phyloP scores from a whole-genome alignment of 2,113 vertebrate species.

The Stigmatopora nigra region DNA sequence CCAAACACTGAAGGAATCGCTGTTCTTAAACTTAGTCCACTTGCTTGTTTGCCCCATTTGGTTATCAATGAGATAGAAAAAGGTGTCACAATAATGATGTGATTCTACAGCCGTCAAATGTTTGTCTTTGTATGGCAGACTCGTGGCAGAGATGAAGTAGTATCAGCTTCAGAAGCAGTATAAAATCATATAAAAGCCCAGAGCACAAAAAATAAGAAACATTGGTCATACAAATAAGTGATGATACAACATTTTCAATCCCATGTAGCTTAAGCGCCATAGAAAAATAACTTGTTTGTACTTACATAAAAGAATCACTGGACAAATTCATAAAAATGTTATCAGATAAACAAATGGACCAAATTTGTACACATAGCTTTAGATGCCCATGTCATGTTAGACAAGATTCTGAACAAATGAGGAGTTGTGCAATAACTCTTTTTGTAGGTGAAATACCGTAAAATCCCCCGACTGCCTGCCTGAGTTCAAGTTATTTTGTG shows the following conservation, averaged over 20 bases:
- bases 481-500: too few species aligned
- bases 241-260: constrained; percentile 23
- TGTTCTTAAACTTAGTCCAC: constrained; percentile 58
- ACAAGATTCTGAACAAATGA: not conserved
- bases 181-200: constrained; percentile 6
- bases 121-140: constrained; percentile 35
- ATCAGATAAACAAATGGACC: not conserved
- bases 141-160: constrained; percentile 39
- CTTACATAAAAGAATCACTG: not conserved
- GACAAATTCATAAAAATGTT: not conserved
- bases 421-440: too few species aligned
- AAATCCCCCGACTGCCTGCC: too few species aligned
- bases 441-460: too few species aligned
- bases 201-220: constrained; percentile 1
- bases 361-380: not conserved
- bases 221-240: constrained; percentile 2
- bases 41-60: constrained; percentile 60
- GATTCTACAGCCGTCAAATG: constrained; percentile 54
- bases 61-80: constrained; percentile 50
- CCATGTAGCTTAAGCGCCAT: constrained; percentile 8
- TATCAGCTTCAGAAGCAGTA: constrained; percentile 42
- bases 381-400: not conserved
- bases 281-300: constrained; percentile 12
- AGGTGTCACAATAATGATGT: constrained; percentile 53
- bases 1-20: constrained; percentile 52